A percentile compares a stretch with the other conserved stretches of the same genome.
These are phyloP conservation scores for Lampris megalopsis DNA, from an alignment of 2,113 vertebrate species.

Conservation along the genomic window DNA sequence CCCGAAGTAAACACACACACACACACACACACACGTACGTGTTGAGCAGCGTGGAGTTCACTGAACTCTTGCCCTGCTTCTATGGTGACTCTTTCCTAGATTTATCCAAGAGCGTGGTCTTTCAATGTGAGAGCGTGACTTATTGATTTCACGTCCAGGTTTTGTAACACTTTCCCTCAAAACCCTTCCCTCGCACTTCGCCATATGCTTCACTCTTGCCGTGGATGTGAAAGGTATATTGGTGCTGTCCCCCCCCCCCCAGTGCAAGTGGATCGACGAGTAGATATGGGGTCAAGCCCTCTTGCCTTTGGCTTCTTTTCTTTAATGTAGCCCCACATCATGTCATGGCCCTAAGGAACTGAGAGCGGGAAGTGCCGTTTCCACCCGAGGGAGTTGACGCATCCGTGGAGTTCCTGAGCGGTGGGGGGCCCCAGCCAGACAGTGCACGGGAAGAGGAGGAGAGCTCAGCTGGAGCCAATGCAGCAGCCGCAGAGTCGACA, in stretches of 20 bases:
- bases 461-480: conserved; percentile 95
- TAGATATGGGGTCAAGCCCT: no score
- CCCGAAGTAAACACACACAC: conserved; percentile 26
- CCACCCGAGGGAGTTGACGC: conserved; percentile 43
- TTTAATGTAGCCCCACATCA: conserved; percentile 40
- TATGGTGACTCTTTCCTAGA: neutral
- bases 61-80: neutral
- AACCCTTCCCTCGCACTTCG: no score
- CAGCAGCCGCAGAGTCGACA: conserved; percentile 97
- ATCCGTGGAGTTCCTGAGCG: conserved; percentile 39
- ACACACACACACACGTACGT: conserved; percentile 81
- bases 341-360: conserved; percentile 67
- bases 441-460: conserved; percentile 81
- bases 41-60: conserved; percentile 70
- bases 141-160: no score
- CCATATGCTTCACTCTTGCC: neutral
- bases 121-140: neutral
- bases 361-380: conserved; percentile 54
- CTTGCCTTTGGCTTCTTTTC: neutral
- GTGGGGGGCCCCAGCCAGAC: conserved; percentile 54
- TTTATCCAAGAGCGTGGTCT: neutral
- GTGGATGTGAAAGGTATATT: neutral
- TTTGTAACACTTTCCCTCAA: no score
- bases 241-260: no score
- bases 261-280: no score